These are phyloP conservation scores for Pangasius djambal DNA, from an alignment of 2,797 vertebrate genomes.

Conservation along the genomic window DNA sequence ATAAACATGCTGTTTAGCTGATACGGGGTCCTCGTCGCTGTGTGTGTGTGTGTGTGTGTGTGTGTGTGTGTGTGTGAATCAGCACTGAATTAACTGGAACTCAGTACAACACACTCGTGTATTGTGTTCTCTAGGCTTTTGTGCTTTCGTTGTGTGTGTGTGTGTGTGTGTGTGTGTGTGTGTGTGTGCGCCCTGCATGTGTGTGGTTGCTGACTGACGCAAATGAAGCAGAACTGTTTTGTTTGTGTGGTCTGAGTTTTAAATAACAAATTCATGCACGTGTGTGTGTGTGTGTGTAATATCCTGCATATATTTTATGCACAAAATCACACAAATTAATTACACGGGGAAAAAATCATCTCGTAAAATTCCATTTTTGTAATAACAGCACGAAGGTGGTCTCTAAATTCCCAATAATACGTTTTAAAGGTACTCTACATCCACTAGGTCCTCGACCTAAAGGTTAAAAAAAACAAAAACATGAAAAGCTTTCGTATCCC, in stretches of 20 bases:
- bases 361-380: not conserved
- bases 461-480: no score
- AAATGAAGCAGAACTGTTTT: conserved; percentile 76
- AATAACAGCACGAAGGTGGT: not conserved
- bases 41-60: not conserved
- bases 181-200: conserved; percentile 23
- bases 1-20: not conserved
- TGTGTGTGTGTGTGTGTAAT: not conserved
- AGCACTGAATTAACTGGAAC: not conserved
- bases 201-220: conserved; percentile 72
- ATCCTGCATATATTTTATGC: not conserved
- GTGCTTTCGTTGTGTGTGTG: not conserved
- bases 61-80: not conserved
- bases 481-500: no score
- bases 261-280: conserved; percentile 68
- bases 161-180: not conserved
- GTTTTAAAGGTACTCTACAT: not conserved
- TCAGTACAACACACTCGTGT: not conserved
- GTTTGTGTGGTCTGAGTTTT: conserved; percentile 72
- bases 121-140: not conserved
- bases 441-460: no score
- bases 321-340: no score
- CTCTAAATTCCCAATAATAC: not conserved
- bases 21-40: not conserved
- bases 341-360: not conserved